Evolutionary conservation across 64 coral and sea anemone species (phyloP), one percentile per base, ranked within the genome.

Genomic region (Dendrophyllia cribrosa): DNA sequence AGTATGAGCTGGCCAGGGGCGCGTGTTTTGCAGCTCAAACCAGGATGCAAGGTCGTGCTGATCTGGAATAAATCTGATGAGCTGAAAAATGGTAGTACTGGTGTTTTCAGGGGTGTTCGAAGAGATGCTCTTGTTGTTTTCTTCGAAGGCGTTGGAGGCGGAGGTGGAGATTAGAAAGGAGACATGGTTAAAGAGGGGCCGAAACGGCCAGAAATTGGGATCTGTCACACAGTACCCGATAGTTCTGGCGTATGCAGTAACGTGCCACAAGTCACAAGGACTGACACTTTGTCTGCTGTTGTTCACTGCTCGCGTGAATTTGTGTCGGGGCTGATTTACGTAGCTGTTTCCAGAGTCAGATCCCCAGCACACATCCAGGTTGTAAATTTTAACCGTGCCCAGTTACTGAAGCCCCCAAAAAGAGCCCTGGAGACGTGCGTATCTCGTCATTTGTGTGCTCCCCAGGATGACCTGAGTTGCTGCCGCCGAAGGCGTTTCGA

Each of bases 201-300:
- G 25, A 26, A 34, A 13, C 72, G 85, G 50, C 4, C 4, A 72
- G 9, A 87, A 73, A 21, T 58, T 87, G 9, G 85, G 68, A 11
- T 43, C 23, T 24, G 68, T 87, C 3, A 72, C 46, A 19, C 68
- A 87, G 47, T 73, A 63, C 44, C 88, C 74, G 25, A 23, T 89
- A 3, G 62, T 89, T 43, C 9, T 74, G 22, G 49, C 71, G 34
- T 89, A 89, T 89, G 88, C 0, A 1, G 51, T 92, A 3, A 92
- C 90, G 3, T 81, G 90, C 23, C 70, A 77, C 50, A 85, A 92
- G 51, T 73, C 90, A 7, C 79, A 91, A 45, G 87, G 67, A 44
- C 43, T 73, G 43, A 90, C 88, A 51, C 63, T 90, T 20, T 11
- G 9, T 49, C 80, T 14, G 80, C 20, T 10, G 48, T 92, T 70